These are phyloP conservation scores for Epizoanthus rinbou DNA, from an alignment of 92 coral and sea anemone genomes.

Conservation along the genomic window DNA sequence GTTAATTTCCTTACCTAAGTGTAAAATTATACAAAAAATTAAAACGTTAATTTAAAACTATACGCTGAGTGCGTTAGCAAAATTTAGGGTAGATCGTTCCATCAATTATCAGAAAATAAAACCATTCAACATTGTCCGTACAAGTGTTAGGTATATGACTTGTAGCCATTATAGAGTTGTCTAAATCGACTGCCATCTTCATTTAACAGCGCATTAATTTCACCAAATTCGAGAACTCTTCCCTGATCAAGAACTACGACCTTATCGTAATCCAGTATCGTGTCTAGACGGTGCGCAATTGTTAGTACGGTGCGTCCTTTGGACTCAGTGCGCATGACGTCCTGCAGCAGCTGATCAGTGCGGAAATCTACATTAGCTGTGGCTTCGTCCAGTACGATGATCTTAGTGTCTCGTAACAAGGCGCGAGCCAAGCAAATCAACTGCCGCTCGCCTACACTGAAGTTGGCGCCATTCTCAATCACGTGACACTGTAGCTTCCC, in stretches of 20 bases:
- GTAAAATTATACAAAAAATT: too few relatives aligned
- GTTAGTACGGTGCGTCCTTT: slow-evolving; percentile 4
- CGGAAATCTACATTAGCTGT: slow-evolving; percentile 21
- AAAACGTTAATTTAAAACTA: too few relatives aligned
- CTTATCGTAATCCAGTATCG: slow-evolving; percentile 6
- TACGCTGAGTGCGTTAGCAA: too few relatives aligned
- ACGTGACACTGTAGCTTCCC: slow-evolving; percentile 6
- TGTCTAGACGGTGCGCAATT: slow-evolving; percentile 17
- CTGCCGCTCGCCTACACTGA: slow-evolving; percentile 36
- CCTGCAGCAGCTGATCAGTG: slow-evolving; percentile 10
- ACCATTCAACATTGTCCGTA: too few relatives aligned
- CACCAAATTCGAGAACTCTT: background rate
- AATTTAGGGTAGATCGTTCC: too few relatives aligned
- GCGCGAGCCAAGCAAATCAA: slow-evolving; percentile 30
- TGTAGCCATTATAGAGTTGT: too few relatives aligned
- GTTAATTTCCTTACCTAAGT: too few relatives aligned
- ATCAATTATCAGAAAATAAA: too few relatives aligned
- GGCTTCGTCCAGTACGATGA: slow-evolving; percentile 20
- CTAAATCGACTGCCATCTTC: too few relatives aligned
- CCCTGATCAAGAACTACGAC: background rate
- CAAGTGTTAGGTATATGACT: too few relatives aligned
- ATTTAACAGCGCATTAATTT: too few relatives aligned
- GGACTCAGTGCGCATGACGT: slow-evolving; percentile 9
- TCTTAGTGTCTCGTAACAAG: slow-evolving; percentile 17
- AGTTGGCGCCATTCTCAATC: slow-evolving; percentile 6